Evolutionary conservation across 2,113 vertebrate genomes (phyloP).

Genomic region (Pseudorectes ferrugineus): DNA sequence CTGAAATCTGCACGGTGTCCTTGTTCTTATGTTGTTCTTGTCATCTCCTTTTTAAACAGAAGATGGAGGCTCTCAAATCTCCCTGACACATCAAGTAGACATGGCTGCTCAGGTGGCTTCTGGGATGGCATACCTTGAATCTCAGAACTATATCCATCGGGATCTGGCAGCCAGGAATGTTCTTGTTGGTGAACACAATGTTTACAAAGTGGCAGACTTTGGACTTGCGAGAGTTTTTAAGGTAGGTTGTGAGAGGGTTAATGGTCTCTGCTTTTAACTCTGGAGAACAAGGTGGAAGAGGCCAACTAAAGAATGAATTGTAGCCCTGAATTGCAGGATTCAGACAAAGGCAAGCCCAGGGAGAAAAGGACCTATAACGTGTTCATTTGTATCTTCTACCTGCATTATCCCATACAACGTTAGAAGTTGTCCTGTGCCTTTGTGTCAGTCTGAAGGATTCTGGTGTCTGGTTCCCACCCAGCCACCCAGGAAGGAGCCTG

Average conservation of each 20-base stretch:
- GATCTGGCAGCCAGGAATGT: conserved; percentile 96
- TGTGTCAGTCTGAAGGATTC: neutral
- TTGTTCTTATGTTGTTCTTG: neutral
- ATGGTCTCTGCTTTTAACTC: neutral
- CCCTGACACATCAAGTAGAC: conserved; percentile 80
- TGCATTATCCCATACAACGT: neutral
- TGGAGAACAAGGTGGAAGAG: neutral
- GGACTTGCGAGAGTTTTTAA: conserved; percentile 93
- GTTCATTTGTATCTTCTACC: neutral
- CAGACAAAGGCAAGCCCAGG: neutral
- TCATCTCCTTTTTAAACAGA: conserved; percentile 48
- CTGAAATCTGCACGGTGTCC: neutral
- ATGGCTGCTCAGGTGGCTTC: conserved; percentile 91
- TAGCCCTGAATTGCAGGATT: neutral
- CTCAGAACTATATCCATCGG: conserved; percentile 94
- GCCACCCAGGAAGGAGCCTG: neutral
- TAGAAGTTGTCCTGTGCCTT: neutral
- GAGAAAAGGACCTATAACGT: fast-evolving
- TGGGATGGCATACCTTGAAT: conserved; percentile 94
- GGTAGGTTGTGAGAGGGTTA: conserved; percentile 61
- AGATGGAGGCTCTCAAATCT: conserved; percentile 70
- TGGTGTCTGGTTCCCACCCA: neutral
- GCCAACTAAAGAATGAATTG: neutral
- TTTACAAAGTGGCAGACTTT: conserved; percentile 97
- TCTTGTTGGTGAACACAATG: conserved; percentile 90